Percentiles rank a stretch among this genome's conserved stretches.
phyloP scores from a whole-genome alignment of 2,113 vertebrate genomes.

The Phasianus colchicus region DNA sequence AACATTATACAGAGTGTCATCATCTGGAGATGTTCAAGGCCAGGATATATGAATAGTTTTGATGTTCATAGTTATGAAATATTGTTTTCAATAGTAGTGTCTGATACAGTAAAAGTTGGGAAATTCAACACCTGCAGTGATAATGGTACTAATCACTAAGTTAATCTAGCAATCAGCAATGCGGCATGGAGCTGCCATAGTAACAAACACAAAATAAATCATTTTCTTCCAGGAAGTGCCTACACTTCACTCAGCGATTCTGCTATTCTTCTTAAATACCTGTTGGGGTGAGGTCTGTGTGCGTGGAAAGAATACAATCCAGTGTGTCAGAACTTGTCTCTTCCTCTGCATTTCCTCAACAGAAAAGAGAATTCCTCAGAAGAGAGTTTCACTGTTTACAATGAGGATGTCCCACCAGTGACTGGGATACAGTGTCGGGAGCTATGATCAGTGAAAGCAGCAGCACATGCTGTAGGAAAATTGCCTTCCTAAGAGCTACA shows the following conservation, averaged over 20 bases:
- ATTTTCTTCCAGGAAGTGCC: constrained; percentile 16
- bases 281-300: background rate
- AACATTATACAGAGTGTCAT: background rate
- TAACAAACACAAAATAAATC: constrained; percentile 7
- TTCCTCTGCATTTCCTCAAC: background rate
- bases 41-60: too few species aligned
- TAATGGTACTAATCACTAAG: background rate
- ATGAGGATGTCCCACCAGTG: background rate
- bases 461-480: background rate
- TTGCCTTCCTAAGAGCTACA: background rate
- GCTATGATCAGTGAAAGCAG: background rate
- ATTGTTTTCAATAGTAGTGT: background rate
- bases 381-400: background rate
- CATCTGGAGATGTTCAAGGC: background rate
- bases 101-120: background rate
- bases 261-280: background rate
- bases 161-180: background rate
- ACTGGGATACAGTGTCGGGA: background rate
- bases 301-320: background rate
- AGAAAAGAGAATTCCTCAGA: background rate
- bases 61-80: background rate
- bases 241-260: background rate
- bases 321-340: background rate
- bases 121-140: background rate
- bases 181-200: constrained; percentile 12